Evolutionary conservation across 1,140 invertebrate genomes (phyloP), one percentile per base, ranked within the genome.

Genomic region (Dermatophagoides farinae): DNA sequence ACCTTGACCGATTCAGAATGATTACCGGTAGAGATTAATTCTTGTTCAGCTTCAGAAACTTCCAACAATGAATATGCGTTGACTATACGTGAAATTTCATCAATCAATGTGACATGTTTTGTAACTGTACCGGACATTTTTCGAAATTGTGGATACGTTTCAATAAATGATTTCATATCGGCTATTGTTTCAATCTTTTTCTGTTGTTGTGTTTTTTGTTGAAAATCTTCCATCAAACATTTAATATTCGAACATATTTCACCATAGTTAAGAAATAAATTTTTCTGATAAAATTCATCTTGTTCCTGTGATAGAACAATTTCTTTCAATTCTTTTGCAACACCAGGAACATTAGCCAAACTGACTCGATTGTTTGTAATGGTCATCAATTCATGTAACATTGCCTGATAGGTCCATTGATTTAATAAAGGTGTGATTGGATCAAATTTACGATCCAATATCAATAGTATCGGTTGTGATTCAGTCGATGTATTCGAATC

Each of bases 341-440:
- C 71, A 12, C 74, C 74, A 43, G 84, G 81, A 18, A 91, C 78
- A 61, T 83, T 77, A 0, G 84, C 82, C 52, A 99, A 76, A 71
- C 85, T 88, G 5, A 98, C 90, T 62, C 91, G 78, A 74, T 97
- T 97, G 69, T 97, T 98, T 65, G 82, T 83, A 65, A 98, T 95
- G 0, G 82, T 84, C 25, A 99, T 72, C 49, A 98, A 73, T 75
- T 99, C 93, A 73, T 99, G 95, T 2, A 99, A 90, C 95, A 99
- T 98, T 10, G 93, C 93, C 74, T 99, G 93, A 74, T 99, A 99
- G 0, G 93, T 98, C 96, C 96, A 99, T 75, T 91, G 93, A 75
- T 89, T 96, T n/a, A 98, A 72, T 50, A 98, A 72, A 0, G 95
- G 95, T 2, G 96, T 97, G 0, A 98, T 82, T 0, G 90, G 84